These are phyloP conservation scores for Papilio gigon DNA, from an alignment of 2,888 invertebrate species.

Conservation along the genomic window DNA sequence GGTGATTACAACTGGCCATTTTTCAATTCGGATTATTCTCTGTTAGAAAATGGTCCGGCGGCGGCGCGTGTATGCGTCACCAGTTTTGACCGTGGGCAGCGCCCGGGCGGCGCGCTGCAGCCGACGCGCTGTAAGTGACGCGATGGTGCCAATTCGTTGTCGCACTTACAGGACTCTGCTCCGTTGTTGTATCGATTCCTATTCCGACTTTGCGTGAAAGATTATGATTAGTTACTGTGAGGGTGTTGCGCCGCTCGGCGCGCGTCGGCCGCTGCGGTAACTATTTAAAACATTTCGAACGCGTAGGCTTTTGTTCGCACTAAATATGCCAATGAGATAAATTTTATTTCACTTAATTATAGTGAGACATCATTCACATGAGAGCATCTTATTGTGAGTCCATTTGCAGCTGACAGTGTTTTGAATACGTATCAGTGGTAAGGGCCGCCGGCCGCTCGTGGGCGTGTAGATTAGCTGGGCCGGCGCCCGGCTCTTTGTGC, in stretches of 20 bases:
- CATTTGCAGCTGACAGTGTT: neutral
- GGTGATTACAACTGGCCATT: constrained; percentile 72
- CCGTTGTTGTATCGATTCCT: constrained; percentile 7
- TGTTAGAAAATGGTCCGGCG: constrained; percentile 51
- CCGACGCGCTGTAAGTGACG: constrained; percentile 16
- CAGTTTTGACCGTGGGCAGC: constrained; percentile 48
- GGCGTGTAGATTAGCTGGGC: constrained; percentile 65
- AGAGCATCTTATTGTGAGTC: constrained; percentile 25
- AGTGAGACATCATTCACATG: neutral
- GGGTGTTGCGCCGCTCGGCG: no score
- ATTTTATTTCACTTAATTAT: neutral
- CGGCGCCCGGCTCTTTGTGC: constrained; percentile 49
- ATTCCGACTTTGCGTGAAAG: neutral
- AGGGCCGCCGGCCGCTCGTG: constrained; percentile 47
- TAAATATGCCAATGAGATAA: neutral
- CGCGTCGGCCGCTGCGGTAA: no score
- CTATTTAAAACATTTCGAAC: no score
- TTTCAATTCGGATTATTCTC: constrained; percentile 61
- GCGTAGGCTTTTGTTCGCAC: neutral
- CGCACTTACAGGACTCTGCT: neutral
- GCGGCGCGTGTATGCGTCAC: constrained; percentile 63
- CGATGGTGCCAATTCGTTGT: constrained; percentile 28
- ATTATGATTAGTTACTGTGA: neutral
- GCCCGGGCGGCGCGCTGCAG: constrained; percentile 1
- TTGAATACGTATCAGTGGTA: constrained; percentile 21